phyloP scores from a whole-genome alignment of 2,113 vertebrate species.

The Gallinago media region DNA sequence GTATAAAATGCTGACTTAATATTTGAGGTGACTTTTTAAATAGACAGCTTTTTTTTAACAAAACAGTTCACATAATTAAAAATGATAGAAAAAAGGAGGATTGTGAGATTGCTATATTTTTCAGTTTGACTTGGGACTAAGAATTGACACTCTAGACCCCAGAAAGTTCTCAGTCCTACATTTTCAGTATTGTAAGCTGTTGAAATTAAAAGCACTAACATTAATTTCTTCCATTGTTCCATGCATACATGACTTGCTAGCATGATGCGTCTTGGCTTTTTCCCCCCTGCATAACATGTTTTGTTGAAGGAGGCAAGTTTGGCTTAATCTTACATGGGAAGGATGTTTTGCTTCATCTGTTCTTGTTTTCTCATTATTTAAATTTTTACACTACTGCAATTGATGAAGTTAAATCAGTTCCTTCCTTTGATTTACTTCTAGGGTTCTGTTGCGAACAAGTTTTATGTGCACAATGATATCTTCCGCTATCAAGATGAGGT shows the following conservation, averaged over 20 bases:
- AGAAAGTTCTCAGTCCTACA: not conserved
- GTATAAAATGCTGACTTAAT: accelerated
- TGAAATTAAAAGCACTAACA: not conserved
- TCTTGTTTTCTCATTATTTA: not conserved
- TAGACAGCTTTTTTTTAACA: not conserved
- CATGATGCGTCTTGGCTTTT: no score
- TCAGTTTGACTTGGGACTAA: not conserved
- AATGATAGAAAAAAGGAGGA: not conserved
- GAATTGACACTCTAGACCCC: not conserved
- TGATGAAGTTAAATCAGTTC: not conserved
- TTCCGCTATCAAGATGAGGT: constrained; percentile 98
- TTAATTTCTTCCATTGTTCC: accelerated
- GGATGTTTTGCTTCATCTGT: not conserved
- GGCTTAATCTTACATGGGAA: not conserved
- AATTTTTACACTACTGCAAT: not conserved
- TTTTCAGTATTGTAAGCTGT: not conserved
- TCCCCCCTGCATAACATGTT: not conserved
- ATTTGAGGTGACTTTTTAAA: not conserved
- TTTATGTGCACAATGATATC: constrained; percentile 98
- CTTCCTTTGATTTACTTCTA: constrained; percentile 60
- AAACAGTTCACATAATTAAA: not conserved
- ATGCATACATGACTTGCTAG: not conserved
- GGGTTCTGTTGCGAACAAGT: constrained; percentile 98
- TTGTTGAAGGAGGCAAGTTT: not conserved
- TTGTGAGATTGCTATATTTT: not conserved